phyloP scores from a whole-genome alignment of 2,888 invertebrate species.

The Microplitis manilae region DNA sequence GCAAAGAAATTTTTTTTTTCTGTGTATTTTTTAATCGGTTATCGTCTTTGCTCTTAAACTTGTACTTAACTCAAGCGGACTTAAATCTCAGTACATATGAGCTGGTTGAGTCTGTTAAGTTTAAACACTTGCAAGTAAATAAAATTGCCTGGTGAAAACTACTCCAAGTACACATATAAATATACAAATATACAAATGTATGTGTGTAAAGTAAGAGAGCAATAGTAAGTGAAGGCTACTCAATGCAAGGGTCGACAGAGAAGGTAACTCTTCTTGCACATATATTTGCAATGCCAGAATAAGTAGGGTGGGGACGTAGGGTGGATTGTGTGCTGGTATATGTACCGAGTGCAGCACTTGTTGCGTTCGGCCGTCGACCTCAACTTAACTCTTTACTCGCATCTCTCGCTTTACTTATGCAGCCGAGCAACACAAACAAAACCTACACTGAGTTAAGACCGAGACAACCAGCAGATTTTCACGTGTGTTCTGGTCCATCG shows the following conservation, averaged over 20 bases:
- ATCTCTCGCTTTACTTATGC: conserved; percentile 50
- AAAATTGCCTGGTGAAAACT: conserved; percentile 32
- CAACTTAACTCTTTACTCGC: conserved; percentile 62
- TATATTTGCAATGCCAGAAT: conserved; percentile 40
- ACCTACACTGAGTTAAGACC: no score
- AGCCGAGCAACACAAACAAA: no score
- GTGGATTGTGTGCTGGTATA: conserved; percentile 56
- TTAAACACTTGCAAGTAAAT: conserved; percentile 1
- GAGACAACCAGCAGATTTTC: neutral
- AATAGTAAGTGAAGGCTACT: conserved; percentile 20
- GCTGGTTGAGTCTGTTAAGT: no score
- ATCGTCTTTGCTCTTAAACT: no score
- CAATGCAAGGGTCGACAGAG: conserved; percentile 44
- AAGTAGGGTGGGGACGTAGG: conserved; percentile 42
- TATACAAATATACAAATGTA: neutral
- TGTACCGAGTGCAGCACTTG: conserved; percentile 69
- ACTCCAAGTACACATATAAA: conserved; percentile 16
- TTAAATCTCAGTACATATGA: no score
- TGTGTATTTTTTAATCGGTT: no score
- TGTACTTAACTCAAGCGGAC: no score
- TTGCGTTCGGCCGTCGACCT: conserved; percentile 71
- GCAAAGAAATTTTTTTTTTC: no score
- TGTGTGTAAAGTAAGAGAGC: conserved; percentile 22
- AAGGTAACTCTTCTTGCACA: conserved; percentile 27
- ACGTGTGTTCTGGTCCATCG: neutral